Evolutionary conservation across 2,113 vertebrate species (phyloP).

Genomic region (Silurus glanis): DNA sequence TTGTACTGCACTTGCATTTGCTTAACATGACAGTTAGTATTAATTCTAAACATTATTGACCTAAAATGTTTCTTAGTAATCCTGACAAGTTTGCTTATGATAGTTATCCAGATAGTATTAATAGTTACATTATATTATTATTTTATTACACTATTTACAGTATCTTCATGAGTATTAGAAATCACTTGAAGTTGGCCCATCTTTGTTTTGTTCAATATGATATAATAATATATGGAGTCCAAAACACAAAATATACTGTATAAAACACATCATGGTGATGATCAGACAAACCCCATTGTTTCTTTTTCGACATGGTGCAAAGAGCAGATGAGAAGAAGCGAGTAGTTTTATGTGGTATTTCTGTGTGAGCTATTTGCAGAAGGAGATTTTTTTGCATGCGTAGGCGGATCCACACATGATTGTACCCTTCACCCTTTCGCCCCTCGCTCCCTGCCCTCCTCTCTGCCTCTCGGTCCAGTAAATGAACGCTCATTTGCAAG

Average conservation of each 20-base stretch:
- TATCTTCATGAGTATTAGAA: not conserved
- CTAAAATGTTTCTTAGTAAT: not conserved
- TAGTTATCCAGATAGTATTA: not conserved
- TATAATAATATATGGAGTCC: not conserved
- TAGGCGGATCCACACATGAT: constrained; percentile 16
- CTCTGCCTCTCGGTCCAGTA: constrained; percentile 74
- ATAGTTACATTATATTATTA: not conserved
- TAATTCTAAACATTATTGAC: not conserved
- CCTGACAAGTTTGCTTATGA: not conserved
- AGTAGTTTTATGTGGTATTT: not conserved
- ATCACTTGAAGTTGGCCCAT: too few relatives aligned
- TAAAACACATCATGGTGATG: not conserved
- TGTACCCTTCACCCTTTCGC: constrained; percentile 22
- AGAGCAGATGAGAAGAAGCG: not conserved
- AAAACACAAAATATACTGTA: not conserved
- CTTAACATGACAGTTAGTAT: too few relatives aligned
- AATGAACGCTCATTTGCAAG: constrained; percentile 81
- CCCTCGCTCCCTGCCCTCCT: constrained; percentile 62
- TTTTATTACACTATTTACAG: not conserved
- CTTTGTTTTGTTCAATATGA: too few relatives aligned
- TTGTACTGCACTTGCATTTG: too few relatives aligned
- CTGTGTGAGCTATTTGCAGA: constrained; percentile 9
- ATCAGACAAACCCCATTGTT: not conserved
- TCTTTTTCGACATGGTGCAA: not conserved
- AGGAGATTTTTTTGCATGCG: not conserved